Evolutionary conservation across 2,888 invertebrate genomes (phyloP).

Genomic region (Salpingus planirostris): DNA sequence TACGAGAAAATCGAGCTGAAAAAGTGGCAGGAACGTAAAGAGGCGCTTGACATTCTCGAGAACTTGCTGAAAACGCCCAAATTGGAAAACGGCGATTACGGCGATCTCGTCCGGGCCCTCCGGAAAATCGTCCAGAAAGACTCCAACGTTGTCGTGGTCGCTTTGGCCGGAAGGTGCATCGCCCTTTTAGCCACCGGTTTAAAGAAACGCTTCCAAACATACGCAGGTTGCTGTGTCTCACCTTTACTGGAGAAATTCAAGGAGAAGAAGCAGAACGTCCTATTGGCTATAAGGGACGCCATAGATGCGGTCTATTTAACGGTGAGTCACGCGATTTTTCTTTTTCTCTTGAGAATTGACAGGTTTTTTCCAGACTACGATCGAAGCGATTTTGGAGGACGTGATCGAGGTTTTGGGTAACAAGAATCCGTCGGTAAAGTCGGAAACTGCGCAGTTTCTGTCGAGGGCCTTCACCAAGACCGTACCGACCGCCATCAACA

Average conservation of each 20-base stretch:
- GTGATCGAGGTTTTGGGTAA: slow-evolving; percentile 76
- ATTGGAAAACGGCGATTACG: slow-evolving; percentile 87
- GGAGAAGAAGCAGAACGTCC: slow-evolving; percentile 91
- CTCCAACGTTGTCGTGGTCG: slow-evolving; percentile 87
- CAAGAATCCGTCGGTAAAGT: slow-evolving; percentile 85
- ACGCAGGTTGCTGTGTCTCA: slow-evolving; percentile 68
- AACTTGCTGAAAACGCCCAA: slow-evolving; percentile 71
- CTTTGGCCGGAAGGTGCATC: slow-evolving; percentile 75
- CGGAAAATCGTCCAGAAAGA: slow-evolving; percentile 92
- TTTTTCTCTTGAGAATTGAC: no score
- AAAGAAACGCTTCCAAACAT: slow-evolving; percentile 77
- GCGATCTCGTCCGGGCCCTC: slow-evolving; percentile 75
- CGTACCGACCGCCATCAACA: slow-evolving; percentile 72
- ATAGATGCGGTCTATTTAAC: slow-evolving; percentile 79
- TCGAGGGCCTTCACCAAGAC: slow-evolving; percentile 75
- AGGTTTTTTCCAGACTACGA: slow-evolving; percentile 57
- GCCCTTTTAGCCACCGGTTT: slow-evolving; percentile 76
- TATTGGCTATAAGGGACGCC: slow-evolving; percentile 76
- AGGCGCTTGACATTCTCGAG: slow-evolving; percentile 77
- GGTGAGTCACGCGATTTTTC: slow-evolving; percentile 45
- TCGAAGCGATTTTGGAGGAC: slow-evolving; percentile 81
- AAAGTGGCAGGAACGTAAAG: slow-evolving; percentile 95
- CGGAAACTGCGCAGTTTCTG: slow-evolving; percentile 78
- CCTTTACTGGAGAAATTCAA: slow-evolving; percentile 91
- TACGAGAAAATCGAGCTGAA: slow-evolving; percentile 90